Conservation (phyloP, 1,140 invertebrate species). For the Procambarus virginalis region DNA sequence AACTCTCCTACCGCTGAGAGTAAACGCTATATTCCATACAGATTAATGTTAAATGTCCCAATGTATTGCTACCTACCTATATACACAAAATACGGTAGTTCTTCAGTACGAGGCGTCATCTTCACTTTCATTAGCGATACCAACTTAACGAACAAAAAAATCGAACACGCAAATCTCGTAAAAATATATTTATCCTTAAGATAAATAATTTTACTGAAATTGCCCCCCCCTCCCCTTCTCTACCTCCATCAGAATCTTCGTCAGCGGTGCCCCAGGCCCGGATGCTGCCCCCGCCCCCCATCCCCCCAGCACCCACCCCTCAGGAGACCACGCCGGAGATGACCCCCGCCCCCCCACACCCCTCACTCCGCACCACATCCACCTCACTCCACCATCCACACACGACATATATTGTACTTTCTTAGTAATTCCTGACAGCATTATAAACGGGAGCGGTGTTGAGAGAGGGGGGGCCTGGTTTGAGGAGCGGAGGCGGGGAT, state of each 20-base stretch:
- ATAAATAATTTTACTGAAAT: neutral
- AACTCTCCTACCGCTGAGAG: too few relatives aligned
- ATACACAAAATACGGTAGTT: too few relatives aligned
- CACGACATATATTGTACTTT: neutral
- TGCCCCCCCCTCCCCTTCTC: constrained; percentile 15
- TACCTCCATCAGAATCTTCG: constrained; percentile 2
- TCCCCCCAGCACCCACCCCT: neutral
- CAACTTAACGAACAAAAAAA: too few relatives aligned
- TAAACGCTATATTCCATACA: too few relatives aligned
- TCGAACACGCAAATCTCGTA: too few relatives aligned
- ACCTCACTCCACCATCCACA: neutral
- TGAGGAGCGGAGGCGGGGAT: neutral
- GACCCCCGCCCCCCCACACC: constrained; percentile 5
- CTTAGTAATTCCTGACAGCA: too few relatives aligned
- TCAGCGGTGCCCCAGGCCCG: constrained; percentile 48
- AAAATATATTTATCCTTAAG: too few relatives aligned
- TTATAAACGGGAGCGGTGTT: too few relatives aligned
- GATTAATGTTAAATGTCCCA: too few relatives aligned
- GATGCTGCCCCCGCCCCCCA: constrained; percentile 45
- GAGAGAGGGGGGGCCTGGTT: neutral
- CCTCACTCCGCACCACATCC: neutral
- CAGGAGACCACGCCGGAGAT: constrained; percentile 32
- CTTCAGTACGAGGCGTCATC: too few relatives aligned
- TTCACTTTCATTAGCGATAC: too few relatives aligned
- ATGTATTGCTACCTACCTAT: too few relatives aligned